A percentile compares a stretch with the other conserved stretches of the same genome.
phyloP scores from a whole-genome alignment of 2,797 vertebrate species.

The Cyclura pinguis region DNA sequence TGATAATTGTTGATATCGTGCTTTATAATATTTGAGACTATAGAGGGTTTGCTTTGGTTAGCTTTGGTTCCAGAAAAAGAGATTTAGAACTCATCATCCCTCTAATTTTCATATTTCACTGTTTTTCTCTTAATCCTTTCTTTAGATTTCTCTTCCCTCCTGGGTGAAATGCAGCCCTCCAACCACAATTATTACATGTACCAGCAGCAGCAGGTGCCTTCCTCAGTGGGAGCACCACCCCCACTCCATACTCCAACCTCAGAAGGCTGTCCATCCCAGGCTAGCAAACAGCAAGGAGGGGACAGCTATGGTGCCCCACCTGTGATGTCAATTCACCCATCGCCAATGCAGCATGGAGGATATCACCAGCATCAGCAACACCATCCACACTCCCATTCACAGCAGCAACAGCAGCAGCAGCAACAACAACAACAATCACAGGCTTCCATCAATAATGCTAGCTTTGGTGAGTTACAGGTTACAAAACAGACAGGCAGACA shows the following conservation, averaged over 20 bases:
- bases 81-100: neutral
- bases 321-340: constrained; percentile 82
- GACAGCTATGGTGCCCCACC: constrained; percentile 78
- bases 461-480: constrained; percentile 78
- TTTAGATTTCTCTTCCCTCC: constrained; percentile 83
- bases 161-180: constrained; percentile 83
- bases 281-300: constrained; percentile 76
- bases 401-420: constrained; percentile 69
- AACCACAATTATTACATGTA: constrained; percentile 86
- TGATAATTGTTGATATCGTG: neutral
- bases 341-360: constrained; percentile 78
- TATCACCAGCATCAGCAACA: constrained; percentile 81
- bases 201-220: constrained; percentile 76
- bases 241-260: constrained; percentile 79
- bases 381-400: constrained; percentile 77
- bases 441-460: constrained; percentile 78
- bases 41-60: neutral
- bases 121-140: constrained; percentile 2
- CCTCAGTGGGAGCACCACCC: constrained; percentile 75
- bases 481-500: neutral
- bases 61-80: neutral
- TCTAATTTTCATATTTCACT: constrained; percentile 26
- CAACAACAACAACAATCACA: constrained; percentile 79
- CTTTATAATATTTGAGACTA: neutral
- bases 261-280: constrained; percentile 77